Percentiles rank a stretch among this genome's conserved stretches.
phyloP scores from a whole-genome alignment of 2,113 vertebrate species.

The Columba janthina region DNA sequence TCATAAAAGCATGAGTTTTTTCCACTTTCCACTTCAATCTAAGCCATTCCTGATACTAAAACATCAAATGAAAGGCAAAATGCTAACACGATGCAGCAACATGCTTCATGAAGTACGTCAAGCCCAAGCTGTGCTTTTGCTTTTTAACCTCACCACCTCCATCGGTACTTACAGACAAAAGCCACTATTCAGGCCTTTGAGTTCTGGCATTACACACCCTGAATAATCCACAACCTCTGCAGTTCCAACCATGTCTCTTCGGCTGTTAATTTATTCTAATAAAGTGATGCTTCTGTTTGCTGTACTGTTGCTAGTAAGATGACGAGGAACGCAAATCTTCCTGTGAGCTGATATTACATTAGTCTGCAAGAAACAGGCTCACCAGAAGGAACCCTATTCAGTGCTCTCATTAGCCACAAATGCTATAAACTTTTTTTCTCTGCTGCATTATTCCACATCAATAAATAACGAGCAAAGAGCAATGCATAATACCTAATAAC shows the following conservation, averaged over 20 bases:
- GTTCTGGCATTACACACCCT: neutral
- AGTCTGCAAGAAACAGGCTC: neutral
- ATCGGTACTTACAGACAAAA: neutral
- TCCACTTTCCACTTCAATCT: neutral
- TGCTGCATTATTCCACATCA: neutral
- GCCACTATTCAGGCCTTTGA: neutral
- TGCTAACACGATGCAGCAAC: neutral
- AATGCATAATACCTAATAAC: neutral
- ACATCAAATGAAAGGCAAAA: neutral
- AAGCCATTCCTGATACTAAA: neutral
- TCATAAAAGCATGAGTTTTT: neutral
- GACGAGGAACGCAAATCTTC: neutral
- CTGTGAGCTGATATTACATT: accelerated
- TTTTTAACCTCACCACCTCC: neutral
- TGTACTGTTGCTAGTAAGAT: neutral
- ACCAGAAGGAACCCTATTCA: neutral
- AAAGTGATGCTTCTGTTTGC: neutral
- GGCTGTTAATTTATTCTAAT: neutral
- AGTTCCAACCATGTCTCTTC: neutral
- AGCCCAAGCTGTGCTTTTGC: neutral
- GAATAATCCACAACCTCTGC: neutral
- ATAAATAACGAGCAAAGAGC: neutral
- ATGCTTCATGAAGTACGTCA: neutral
- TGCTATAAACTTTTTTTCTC: neutral
- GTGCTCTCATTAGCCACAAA: neutral